Percentiles rank a stretch among this genome's conserved stretches.
These are phyloP conservation scores for Oreochromis spilurus DNA, from an alignment of 2,113 vertebrate genomes.

Conservation along the genomic window DNA sequence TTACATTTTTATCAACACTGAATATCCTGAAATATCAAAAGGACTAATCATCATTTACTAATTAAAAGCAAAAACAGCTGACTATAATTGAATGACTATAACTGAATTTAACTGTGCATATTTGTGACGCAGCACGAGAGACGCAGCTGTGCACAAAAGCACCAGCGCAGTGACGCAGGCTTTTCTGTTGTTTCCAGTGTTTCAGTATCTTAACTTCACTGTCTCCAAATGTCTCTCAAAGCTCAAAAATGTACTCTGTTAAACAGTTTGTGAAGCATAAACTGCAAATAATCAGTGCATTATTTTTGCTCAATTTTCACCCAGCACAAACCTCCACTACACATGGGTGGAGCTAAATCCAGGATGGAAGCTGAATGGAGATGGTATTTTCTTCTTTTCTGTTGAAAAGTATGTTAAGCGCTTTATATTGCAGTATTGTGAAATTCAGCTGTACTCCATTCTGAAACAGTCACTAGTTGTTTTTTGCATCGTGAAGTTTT, in stretches of 20 bases:
- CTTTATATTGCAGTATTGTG: not conserved
- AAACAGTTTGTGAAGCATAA: not conserved
- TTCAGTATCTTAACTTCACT: not conserved
- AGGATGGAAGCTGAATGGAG: not conserved
- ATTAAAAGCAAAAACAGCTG: not conserved
- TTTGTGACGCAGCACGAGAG: not conserved
- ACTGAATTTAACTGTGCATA: not conserved
- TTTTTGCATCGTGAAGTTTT: not conserved
- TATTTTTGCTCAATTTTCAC: not conserved
- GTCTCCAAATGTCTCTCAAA: not conserved
- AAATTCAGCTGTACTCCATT: fast-evolving
- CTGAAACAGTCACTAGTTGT: not conserved
- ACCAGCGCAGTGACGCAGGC: not conserved
- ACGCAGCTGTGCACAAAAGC: not conserved
- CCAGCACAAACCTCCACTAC: not conserved
- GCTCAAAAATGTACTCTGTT: not conserved
- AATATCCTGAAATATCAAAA: not conserved
- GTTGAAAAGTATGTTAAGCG: not conserved
- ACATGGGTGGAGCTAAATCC: not conserved
- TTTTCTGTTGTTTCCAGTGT: not conserved
- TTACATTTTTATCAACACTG: not conserved
- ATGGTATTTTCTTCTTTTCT: not conserved
- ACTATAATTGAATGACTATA: not conserved
- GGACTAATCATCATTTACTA: not conserved
- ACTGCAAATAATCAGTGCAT: not conserved